These are phyloP conservation scores for Drosophila monieri DNA, from an alignment of 2,888 invertebrate genomes.

Conservation along the genomic window DNA sequence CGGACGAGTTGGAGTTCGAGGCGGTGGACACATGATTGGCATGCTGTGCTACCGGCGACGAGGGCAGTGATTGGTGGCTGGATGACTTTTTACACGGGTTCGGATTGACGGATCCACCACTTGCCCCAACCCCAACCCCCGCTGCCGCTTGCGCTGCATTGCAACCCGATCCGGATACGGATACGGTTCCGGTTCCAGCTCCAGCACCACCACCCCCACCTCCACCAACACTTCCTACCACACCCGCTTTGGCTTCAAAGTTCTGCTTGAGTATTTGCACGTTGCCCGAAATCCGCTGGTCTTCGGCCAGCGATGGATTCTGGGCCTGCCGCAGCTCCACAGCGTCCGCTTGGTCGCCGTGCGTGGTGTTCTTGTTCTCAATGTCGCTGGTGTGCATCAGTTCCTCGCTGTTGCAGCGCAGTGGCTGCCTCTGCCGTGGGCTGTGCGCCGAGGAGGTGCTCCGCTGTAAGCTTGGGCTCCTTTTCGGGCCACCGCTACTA, in stretches of 20 bases:
- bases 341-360: conserved; percentile 41
- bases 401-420: conserved; percentile 83
- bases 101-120: conserved; percentile 2
- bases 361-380: conserved; percentile 72
- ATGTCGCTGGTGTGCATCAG: conserved; percentile 82
- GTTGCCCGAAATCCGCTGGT: conserved; percentile 87
- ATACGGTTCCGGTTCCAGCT: not conserved
- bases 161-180: conserved; percentile 11
- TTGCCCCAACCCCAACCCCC: not conserved
- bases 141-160: conserved; percentile 9
- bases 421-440: conserved; percentile 79
- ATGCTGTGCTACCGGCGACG: conserved; percentile 87
- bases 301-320: conserved; percentile 66
- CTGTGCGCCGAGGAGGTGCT: conserved; percentile 81
- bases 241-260: conserved; percentile 90
- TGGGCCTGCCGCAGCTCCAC: conserved; percentile 69
- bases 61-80: conserved; percentile 85
- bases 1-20: conserved; percentile 64
- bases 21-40: conserved; percentile 63
- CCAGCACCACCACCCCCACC: not conserved
- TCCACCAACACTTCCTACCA: conserved; percentile 45
- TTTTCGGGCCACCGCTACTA: conserved; percentile 40
- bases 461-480: conserved; percentile 78
- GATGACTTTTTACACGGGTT: conserved; percentile 78
- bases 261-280: conserved; percentile 94